phyloP scores from a whole-genome alignment of 2,888 invertebrate genomes.

The Melanargia galathea region DNA sequence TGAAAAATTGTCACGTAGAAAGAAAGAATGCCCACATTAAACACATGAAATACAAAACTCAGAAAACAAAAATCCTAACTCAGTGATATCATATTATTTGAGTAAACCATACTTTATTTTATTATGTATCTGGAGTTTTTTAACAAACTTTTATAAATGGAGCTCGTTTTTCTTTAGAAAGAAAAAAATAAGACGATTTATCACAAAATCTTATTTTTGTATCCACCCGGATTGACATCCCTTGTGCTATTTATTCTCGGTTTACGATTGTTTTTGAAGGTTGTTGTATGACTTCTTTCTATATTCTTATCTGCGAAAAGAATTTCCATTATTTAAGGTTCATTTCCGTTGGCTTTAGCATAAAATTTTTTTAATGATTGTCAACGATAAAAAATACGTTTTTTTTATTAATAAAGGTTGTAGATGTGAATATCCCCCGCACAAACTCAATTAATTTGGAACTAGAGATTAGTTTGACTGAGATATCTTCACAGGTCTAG shows the following conservation, averaged over 20 bases:
- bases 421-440: too few species aligned
- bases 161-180: constrained; percentile 7
- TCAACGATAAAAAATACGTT: background rate
- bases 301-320: constrained; percentile 8
- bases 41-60: background rate
- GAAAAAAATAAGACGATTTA: constrained; percentile 13
- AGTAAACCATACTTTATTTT: background rate
- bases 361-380: background rate
- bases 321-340: constrained; percentile 4
- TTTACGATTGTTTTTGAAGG: constrained; percentile 21
- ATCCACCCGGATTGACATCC: constrained; percentile 19
- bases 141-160: constrained; percentile 11
- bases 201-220: constrained; percentile 13
- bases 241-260: constrained; percentile 7
- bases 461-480: too few species aligned
- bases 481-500: too few species aligned
- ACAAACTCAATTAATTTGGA: too few species aligned
- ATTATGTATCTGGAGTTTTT: background rate
- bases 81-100: background rate
- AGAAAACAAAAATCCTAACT: background rate
- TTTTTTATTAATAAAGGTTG: too few species aligned
- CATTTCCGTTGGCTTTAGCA: background rate
- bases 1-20: background rate
- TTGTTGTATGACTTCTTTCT: constrained; percentile 6
- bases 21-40: background rate